phyloP scores from a whole-genome alignment of 2,888 invertebrate genomes.

The Xestia rhomboidea region DNA sequence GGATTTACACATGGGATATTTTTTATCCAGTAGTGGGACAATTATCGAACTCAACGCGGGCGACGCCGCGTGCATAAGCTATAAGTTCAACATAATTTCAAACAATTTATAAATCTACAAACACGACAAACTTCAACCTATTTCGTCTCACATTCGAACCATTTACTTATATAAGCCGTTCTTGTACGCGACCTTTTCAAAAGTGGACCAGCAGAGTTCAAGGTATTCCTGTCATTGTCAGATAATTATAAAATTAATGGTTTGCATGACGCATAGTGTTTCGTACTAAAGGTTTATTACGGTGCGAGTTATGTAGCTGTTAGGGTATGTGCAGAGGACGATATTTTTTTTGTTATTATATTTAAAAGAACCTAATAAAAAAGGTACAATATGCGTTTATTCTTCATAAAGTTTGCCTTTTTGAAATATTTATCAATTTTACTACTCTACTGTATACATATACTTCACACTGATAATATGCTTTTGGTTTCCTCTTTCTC shows the following conservation, averaged over 20 bases:
- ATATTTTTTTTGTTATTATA: background rate
- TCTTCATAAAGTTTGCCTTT: no score
- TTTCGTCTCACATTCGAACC: slow-evolving; percentile 8
- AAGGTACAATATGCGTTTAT: no score
- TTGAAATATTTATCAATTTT: no score
- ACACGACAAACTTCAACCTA: background rate
- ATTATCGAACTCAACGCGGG: background rate
- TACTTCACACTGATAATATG: no score
- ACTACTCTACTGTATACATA: no score
- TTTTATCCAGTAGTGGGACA: background rate
- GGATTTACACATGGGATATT: background rate
- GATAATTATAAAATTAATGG: slow-evolving; percentile 56
- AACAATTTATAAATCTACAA: background rate
- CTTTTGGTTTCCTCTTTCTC: no score
- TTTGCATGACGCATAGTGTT: slow-evolving; percentile 39
- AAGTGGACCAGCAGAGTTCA: slow-evolving; percentile 51
- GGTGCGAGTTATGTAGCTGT: slow-evolving; percentile 8
- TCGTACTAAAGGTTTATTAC: slow-evolving; percentile 41
- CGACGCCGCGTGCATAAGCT: background rate
- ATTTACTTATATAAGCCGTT: slow-evolving; percentile 17
- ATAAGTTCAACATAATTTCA: background rate
- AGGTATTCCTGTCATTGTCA: slow-evolving; percentile 52
- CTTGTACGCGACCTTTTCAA: slow-evolving; percentile 42
- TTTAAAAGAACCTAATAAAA: no score
- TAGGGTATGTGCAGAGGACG: slow-evolving; percentile 15